Evolutionary conservation across 2,113 vertebrate genomes (phyloP).

Genomic region (Pao palembangensis): DNA sequence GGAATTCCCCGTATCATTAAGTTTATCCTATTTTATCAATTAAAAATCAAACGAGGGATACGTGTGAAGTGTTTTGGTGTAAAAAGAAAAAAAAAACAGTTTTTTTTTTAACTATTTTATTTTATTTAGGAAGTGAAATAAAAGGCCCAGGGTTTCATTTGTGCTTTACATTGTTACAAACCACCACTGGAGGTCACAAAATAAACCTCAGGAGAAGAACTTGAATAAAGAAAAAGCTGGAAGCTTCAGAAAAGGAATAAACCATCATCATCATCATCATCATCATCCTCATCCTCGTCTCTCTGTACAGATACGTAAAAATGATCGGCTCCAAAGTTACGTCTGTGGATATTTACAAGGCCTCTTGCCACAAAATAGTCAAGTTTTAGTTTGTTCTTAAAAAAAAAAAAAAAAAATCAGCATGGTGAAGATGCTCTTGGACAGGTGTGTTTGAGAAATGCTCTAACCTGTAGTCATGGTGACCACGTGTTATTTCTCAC

Average conservation of each 20-base stretch:
- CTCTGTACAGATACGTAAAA: slow-evolving; percentile 76
- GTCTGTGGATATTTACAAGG: slow-evolving; percentile 77
- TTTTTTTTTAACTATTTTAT: slow-evolving; percentile 59
- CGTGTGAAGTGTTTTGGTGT: not conserved
- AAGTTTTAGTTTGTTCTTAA: slow-evolving; percentile 41
- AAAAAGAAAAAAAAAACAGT: not conserved
- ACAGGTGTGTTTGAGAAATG: slow-evolving; percentile 34
- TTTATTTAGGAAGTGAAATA: slow-evolving; percentile 82
- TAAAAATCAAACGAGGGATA: not conserved
- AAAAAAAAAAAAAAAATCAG: slow-evolving; percentile 26
- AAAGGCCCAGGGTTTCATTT: slow-evolving; percentile 80
- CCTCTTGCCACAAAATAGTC: slow-evolving; percentile 61
- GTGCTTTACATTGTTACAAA: slow-evolving; percentile 83
- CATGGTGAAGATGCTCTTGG: slow-evolving; percentile 30
- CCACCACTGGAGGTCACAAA: slow-evolving; percentile 64
- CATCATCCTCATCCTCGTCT: slow-evolving; percentile 39
- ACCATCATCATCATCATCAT: slow-evolving; percentile 23
- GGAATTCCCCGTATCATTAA: no score
- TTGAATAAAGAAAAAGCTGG: slow-evolving; percentile 52
- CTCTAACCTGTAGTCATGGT: slow-evolving; percentile 21
- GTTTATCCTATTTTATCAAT: no score
- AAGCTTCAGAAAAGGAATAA: slow-evolving; percentile 70
- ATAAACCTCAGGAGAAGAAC: slow-evolving; percentile 57
- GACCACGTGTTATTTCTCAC: slow-evolving; percentile 15
- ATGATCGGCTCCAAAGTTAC: slow-evolving; percentile 72